Evolutionary conservation across 2,113 vertebrate species (phyloP), one percentile per base, ranked within the genome.

Genomic region (Xenus cinereus): DNA sequence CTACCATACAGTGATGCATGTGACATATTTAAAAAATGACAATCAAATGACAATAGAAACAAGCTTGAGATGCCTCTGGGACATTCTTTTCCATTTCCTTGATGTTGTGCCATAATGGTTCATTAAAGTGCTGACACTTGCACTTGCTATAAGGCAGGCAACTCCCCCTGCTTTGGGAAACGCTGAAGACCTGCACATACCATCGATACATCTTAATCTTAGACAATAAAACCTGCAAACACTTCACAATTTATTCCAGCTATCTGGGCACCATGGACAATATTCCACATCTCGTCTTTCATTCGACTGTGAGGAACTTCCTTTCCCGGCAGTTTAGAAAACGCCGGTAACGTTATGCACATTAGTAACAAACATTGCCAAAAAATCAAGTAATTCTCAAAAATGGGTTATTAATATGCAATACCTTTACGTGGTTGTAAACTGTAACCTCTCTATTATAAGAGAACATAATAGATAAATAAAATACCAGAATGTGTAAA

Each of bases 341-440:
- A 39, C 1, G 0, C n/a, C 4, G 1, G 11, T 22, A 54, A 46
- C 37, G 10, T 13, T 7, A 45, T 1, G 1, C 26, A 23, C 41
- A 4, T 21, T 7, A 26, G 14, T 45, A 41, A 54, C 2, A 28
- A 46, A 12, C 8, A 9, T 5, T 48, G 37, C 24, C 60, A 64
- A 73, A 39, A 76, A 1, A 22, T 5, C 4, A 48, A 62, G 21
- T 13, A 23, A 51, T 12, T 57, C 11, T 48, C 37, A 1, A 8
- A 37, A 39, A 33, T 0, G 51, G 50, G 46, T 22, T 14, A 35
- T 53, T 33, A 19, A 77, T 12, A 15, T 10, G 32, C 46, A 57
- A 16, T 18, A 48, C 1, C 9, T 39, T 26, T 64, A 26, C 27
- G 9, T 10, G 17, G 27, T 28, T n/a, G 12, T 35, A 46, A 21